Evolutionary conservation across 2,888 invertebrate genomes (phyloP), one percentile per base, ranked within the genome.

Genomic region (Sphaeridia pumilis): DNA sequence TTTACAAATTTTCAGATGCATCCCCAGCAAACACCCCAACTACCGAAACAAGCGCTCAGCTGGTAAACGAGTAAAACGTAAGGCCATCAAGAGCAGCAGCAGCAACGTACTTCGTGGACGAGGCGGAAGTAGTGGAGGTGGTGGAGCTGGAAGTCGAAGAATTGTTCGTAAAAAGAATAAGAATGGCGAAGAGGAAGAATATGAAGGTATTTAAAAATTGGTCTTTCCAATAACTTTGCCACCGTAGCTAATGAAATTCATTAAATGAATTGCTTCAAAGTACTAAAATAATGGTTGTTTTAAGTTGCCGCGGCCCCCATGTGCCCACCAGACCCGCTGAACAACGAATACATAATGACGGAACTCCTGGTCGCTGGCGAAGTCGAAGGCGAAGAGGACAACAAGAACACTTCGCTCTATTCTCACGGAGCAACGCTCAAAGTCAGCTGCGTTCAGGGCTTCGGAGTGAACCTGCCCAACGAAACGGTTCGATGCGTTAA

Each of bases 1-100:
- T n/a, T n/a, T n/a, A n/a, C n/a, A n/a, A n/a, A n/a, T n/a, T n/a
- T n/a, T n/a, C 65, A 82, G 80, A 66, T 93, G 93, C 67, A 75
- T 83, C 1, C 78, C 83, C 0, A 89, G 87, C 4, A 85, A 87
- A 67, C 92, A 93, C 72, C 92, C 92, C 0, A 75, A 87, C 10
- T 76, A 89, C 34, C 75, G 88, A 46, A 87, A 86, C 84, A 86
- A 83, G 66, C 75, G 87, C 25, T 65, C 74, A 77, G 59, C 76
- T 79, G n/a, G n/a, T n/a, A n/a, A n/a, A n/a, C 2, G 72, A 81
- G 47, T 80, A 82, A 0, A 71, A 74, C 3, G 69, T 75, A 0
- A 66, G 73, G 47, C 68, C 69, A 59, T 58, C 38, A 55, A 57
- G 64, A 65, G 5, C 64, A 31, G 54, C 10, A 24, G 58, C 50